Evolutionary conservation across 2,888 invertebrate genomes (phyloP).

Genomic region (Phortica magna): DNA sequence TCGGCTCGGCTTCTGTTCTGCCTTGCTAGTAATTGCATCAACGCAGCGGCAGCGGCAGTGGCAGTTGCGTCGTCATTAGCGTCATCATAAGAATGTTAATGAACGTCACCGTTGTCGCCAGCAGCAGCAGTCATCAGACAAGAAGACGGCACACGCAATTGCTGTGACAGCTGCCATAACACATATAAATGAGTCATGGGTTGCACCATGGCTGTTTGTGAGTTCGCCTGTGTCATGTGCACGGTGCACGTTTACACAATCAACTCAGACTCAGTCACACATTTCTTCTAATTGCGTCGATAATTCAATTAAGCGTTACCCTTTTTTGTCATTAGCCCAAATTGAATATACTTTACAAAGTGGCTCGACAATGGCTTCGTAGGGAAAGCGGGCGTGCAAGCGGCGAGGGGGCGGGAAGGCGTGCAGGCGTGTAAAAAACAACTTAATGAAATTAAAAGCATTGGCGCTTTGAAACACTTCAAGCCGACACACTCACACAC

Average conservation of each 20-base stretch:
- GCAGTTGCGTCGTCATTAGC: constrained; percentile 54
- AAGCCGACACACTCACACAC: constrained; percentile 42
- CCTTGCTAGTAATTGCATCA: constrained; percentile 42
- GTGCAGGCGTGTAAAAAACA: constrained; percentile 58
- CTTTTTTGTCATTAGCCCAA: constrained; percentile 58
- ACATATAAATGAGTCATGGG: not conserved
- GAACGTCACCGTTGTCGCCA: constrained; percentile 52
- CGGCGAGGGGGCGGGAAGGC: constrained; percentile 34
- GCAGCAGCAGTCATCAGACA: not conserved
- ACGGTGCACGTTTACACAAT: not conserved
- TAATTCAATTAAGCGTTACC: constrained; percentile 64
- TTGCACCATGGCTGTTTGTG: not conserved
- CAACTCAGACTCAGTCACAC: not conserved
- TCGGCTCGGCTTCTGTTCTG: not conserved
- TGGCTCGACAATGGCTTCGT: constrained; percentile 9
- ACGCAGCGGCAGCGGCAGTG: constrained; percentile 36
- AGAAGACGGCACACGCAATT: not conserved
- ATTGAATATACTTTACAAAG: constrained; percentile 52
- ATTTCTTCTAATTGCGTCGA: constrained; percentile 66
- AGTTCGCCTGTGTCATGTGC: not conserved
- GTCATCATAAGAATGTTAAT: constrained; percentile 55
- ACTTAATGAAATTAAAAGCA: constrained; percentile 68
- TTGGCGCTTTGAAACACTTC: constrained; percentile 56
- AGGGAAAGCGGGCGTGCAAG: constrained; percentile 31
- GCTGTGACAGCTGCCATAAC: constrained; percentile 4